Conservation (phyloP, 2,888 invertebrate species). For the Phalera bucephala region DNA sequence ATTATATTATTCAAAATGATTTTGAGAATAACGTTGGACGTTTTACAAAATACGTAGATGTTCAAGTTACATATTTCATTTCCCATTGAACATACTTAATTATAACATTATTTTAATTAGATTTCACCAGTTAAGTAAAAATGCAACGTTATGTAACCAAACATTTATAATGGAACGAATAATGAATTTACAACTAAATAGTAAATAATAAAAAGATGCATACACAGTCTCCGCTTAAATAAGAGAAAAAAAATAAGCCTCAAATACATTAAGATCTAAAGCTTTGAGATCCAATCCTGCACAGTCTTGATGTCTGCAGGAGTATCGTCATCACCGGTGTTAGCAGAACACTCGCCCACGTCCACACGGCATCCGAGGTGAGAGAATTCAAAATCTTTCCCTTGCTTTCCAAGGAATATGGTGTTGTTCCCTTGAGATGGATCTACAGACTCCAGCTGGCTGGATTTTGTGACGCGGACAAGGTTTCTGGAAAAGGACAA, state of each 20-base stretch:
- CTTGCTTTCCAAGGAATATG: conserved; percentile 88
- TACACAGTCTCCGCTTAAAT: no score
- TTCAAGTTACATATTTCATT: not conserved
- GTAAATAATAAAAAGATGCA: no score
- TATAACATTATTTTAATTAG: no score
- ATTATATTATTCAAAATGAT: conserved; percentile 12
- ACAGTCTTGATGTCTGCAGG: conserved; percentile 85
- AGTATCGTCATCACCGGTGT: conserved; percentile 80
- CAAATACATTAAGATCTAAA: conserved; percentile 44
- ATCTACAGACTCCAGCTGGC: conserved; percentile 90
- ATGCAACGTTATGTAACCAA: no score
- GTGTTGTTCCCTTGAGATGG: conserved; percentile 83
- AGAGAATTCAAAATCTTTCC: conserved; percentile 92
- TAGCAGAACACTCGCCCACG: conserved; percentile 86
- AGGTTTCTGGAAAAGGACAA: conserved; percentile 86
- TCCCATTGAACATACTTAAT: no score
- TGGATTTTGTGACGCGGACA: conserved; percentile 92
- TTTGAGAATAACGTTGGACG: no score
- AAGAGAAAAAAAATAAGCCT: conserved; percentile 10
- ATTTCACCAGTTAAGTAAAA: no score
- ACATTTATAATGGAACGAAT: no score
- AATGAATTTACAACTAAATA: no score
- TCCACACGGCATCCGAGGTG: conserved; percentile 88
- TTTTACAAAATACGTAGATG: conserved; percentile 1
- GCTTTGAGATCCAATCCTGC: conserved; percentile 88